A percentile compares a stretch with the other conserved stretches of the same genome.
phyloP scores from a whole-genome alignment of 1,140 invertebrate genomes.

The Sinonovacula constricta region DNA sequence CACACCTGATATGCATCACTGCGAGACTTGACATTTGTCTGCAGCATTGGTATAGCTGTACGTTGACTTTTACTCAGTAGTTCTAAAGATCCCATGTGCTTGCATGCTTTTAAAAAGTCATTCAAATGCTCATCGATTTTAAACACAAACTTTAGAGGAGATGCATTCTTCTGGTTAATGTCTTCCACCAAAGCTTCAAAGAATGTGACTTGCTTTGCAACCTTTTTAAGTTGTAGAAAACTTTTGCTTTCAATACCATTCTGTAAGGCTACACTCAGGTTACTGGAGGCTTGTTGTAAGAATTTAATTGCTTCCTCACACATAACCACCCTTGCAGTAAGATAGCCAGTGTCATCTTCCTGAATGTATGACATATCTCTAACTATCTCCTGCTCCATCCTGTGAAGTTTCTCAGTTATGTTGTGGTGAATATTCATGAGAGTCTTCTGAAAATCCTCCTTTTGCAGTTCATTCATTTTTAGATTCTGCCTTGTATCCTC shows the following conservation, averaged over 20 bases:
- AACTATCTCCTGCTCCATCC: constrained; percentile 10
- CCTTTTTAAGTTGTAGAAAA: constrained; percentile 45
- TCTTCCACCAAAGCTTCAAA: constrained; percentile 31
- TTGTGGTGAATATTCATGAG: constrained; percentile 33
- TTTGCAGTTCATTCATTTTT: constrained; percentile 14
- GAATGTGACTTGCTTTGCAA: constrained; percentile 25
- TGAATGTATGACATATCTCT: constrained; percentile 17
- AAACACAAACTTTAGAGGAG: constrained; percentile 15
- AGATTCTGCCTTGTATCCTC: constrained; percentile 18
- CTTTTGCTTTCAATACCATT: constrained; percentile 48
- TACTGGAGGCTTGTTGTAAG: constrained; percentile 14
- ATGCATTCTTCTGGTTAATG: constrained; percentile 21
- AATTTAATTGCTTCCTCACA: constrained; percentile 30
- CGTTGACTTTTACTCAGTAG: constrained; percentile 8
- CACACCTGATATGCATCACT: constrained; percentile 36
- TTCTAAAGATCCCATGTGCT: constrained; percentile 17
- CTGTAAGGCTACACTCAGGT: constrained; percentile 21
- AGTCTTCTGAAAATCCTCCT: constrained; percentile 12
- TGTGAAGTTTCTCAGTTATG: constrained; percentile 6
- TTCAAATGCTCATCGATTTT: constrained; percentile 33
- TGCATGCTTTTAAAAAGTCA: constrained; percentile 11
- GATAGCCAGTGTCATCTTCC: constrained; percentile 33
- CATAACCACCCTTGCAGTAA: constrained; percentile 6
- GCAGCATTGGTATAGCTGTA: constrained; percentile 10
- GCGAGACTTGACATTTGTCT: constrained; percentile 33